A percentile compares a stretch with the other conserved stretches of the same genome.
Evolutionary conservation across 2,797 vertebrate genomes (phyloP).

Genomic region (Gallinago stenura): DNA sequence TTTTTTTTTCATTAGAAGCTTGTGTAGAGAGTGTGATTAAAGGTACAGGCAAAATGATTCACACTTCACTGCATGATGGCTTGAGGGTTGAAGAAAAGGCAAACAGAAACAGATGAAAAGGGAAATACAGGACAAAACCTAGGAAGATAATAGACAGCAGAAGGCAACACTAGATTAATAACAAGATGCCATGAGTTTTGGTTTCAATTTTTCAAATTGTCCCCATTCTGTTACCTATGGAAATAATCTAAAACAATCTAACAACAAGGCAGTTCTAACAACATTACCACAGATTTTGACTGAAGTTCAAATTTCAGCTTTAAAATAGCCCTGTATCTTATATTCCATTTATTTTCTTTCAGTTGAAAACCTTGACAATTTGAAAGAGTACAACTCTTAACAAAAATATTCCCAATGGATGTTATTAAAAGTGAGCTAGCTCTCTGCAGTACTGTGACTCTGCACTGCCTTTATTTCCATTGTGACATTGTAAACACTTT

Average conservation of each 20-base stretch:
- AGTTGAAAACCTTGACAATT: background rate
- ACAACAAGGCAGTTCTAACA: background rate
- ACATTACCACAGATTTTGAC: background rate
- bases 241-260: background rate
- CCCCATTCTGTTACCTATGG: background rate
- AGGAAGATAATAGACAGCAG: background rate
- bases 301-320: background rate
- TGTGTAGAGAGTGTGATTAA: background rate
- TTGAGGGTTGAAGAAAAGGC: background rate
- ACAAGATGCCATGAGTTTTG: background rate
- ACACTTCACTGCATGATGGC: background rate
- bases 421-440: background rate
- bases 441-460: background rate
- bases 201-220: background rate
- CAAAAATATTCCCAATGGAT: background rate
- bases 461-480: background rate
- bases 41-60: background rate
- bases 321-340: background rate
- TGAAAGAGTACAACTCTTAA: background rate
- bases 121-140: background rate
- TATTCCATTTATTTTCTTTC: background rate
- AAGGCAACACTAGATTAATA: background rate
- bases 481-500: conserved; percentile 7
- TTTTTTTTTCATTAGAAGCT: background rate
- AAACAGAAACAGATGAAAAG: background rate